A percentile compares a stretch with the other conserved stretches of the same genome.
These are phyloP conservation scores for Melinaea menophilus DNA, from an alignment of 2,888 invertebrate species.

Conservation along the genomic window DNA sequence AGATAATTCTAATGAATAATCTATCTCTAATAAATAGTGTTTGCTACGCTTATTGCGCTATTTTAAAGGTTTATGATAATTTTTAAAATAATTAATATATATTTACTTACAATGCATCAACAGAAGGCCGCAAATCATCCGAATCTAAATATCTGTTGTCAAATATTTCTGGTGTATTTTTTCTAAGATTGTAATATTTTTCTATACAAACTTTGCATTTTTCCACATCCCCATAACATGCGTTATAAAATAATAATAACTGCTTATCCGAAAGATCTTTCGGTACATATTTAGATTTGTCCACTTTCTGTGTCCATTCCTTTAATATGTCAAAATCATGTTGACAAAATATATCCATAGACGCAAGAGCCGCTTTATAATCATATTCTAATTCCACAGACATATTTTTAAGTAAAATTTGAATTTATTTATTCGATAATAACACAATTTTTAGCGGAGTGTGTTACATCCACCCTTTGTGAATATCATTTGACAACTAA, in stretches of 20 bases:
- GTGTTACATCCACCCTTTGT: constrained; percentile 38
- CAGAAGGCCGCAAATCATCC: constrained; percentile 64
- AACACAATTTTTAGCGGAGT: constrained; percentile 39
- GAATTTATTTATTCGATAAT: constrained; percentile 45
- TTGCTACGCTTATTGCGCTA: neutral
- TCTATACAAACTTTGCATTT: constrained; percentile 80
- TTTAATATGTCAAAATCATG: constrained; percentile 65
- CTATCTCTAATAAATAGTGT: no score
- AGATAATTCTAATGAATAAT: no score
- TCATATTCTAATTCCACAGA: constrained; percentile 64
- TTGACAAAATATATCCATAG: constrained; percentile 72
- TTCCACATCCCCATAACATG: constrained; percentile 79
- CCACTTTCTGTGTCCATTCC: constrained; percentile 69
- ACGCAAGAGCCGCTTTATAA: constrained; percentile 59
- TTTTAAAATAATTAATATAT: neutral
- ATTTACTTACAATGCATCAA: constrained; percentile 75
- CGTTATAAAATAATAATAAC: constrained; percentile 81
- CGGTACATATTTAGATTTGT: constrained; percentile 71
- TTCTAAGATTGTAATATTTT: constrained; percentile 78
- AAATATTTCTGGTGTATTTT: constrained; percentile 81
- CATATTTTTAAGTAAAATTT: constrained; percentile 48
- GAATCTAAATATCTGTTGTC: constrained; percentile 74
- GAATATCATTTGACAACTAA: constrained; percentile 58
- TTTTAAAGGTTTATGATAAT: neutral
- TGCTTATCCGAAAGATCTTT: constrained; percentile 78